A percentile compares a stretch with the other conserved stretches of the same genome.
Conservation (phyloP, 2,888 invertebrate genomes). For the Conchocele bisecta region DNA sequence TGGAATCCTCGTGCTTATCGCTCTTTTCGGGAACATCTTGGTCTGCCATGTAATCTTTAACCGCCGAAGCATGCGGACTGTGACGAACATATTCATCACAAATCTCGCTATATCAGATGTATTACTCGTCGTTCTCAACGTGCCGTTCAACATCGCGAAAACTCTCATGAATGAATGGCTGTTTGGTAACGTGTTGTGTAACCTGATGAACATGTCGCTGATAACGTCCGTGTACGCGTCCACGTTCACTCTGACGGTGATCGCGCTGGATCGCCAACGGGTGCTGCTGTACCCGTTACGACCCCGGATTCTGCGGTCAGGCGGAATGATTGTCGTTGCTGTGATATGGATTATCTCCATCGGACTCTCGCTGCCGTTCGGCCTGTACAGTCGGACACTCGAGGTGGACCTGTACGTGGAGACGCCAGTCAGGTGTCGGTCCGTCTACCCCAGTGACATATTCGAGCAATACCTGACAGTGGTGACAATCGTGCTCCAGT, state of each 20-base stretch:
- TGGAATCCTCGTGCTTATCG: conserved; percentile 1
- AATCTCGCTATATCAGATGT: conserved; percentile 79
- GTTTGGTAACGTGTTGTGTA: conserved; percentile 83
- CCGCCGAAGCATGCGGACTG: conserved; percentile 17
- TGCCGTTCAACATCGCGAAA: conserved; percentile 83
- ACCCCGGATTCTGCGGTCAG: conserved; percentile 79
- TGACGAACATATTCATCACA: conserved; percentile 23
- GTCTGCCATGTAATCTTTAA: conserved; percentile 21
- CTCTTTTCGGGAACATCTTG: conserved; percentile 11
- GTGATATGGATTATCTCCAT: conserved; percentile 81
- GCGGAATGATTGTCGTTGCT: conserved; percentile 79
- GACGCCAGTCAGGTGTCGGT: conserved; percentile 76
- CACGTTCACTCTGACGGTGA: conserved; percentile 83
- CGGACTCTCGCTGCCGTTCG: conserved; percentile 82
- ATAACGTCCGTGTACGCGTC: conserved; percentile 83
- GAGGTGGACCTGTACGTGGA: conserved; percentile 62
- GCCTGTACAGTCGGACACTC: conserved; percentile 77
- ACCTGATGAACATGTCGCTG: conserved; percentile 82
- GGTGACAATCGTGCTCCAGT: conserved; percentile 82
- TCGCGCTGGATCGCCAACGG: conserved; percentile 83
- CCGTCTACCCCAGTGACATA: conserved; percentile 76
- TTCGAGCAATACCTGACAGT: conserved; percentile 81
- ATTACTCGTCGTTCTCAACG: conserved; percentile 80
- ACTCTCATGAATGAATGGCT: conserved; percentile 83
- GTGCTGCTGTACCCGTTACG: conserved; percentile 83